Conservation (phyloP, 2,888 invertebrate genomes). For the Tetranychus truncatus region DNA sequence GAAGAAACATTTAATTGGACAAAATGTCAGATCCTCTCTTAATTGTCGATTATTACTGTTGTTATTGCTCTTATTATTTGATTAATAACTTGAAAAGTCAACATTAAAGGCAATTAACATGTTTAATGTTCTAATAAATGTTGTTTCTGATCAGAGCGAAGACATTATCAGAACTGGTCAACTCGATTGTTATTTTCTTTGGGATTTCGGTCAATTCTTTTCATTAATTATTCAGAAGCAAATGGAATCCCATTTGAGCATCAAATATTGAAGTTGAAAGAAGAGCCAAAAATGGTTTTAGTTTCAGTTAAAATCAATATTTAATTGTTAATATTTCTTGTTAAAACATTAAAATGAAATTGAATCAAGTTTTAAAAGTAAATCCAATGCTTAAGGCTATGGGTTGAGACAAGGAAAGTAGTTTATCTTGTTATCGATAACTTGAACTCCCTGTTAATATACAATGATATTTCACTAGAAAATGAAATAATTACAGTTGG, state of each 20-base stretch:
- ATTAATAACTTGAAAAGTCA: background rate
- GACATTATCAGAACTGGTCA: background rate
- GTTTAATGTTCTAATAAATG: background rate
- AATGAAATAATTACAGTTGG: background rate
- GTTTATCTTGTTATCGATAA: background rate
- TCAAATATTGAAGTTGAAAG: no score
- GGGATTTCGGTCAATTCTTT: no score
- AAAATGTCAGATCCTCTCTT: no score
- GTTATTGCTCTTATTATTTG: background rate
- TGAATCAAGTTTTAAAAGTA: no score
- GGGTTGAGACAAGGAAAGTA: background rate
- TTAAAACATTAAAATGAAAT: no score
- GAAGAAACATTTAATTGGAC: no score
- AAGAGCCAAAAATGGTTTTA: no score
- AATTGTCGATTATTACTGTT: background rate
- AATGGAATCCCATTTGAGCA: no score
- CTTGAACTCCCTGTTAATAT: background rate
- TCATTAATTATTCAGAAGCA: background rate
- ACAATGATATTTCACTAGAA: no score
- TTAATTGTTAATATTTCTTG: no score
- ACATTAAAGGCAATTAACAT: background rate
- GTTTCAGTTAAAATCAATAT: no score
- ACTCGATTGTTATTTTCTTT: background rate
- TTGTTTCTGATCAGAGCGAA: background rate
- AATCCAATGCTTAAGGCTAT: no score